Conservation (phyloP, 2,113 vertebrate genomes). For the Saguinus midas region DNA sequence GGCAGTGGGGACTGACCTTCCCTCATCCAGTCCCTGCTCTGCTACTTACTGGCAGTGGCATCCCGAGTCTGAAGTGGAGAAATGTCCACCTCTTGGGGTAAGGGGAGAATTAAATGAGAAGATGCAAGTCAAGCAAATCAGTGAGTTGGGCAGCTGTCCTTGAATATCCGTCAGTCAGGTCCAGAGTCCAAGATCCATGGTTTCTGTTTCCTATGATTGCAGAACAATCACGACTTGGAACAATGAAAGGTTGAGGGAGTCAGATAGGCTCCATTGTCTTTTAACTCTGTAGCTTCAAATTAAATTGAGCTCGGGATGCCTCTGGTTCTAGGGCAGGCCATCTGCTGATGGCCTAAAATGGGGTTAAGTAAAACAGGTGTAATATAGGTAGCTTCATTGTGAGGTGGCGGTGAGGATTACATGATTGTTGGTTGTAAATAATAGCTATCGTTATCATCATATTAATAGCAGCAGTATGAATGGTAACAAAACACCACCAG, state of each 20-base stretch:
- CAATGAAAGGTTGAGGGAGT: background rate
- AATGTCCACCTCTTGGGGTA: background rate
- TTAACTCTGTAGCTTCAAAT: background rate
- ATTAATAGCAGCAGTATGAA: background rate
- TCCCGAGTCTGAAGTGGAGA: background rate
- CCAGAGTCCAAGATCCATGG: background rate
- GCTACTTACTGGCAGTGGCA: background rate
- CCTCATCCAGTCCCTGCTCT: background rate
- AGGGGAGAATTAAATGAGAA: background rate
- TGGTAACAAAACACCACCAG: background rate
- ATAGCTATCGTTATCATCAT: background rate
- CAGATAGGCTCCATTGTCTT: background rate
- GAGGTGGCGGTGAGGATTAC: background rate
- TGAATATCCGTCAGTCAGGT: background rate
- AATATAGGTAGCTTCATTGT: background rate
- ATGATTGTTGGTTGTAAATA: background rate
- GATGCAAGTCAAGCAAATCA: background rate
- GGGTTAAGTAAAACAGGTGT: background rate
- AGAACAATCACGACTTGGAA: background rate
- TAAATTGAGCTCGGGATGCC: background rate
- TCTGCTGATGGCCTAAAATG: background rate
- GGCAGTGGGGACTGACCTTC: background rate
- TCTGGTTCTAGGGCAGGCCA: background rate
- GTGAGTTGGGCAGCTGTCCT: background rate
- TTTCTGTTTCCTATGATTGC: background rate